These are phyloP conservation scores for Ispidina lecontei DNA, from an alignment of 2,797 vertebrate genomes.

Conservation along the genomic window DNA sequence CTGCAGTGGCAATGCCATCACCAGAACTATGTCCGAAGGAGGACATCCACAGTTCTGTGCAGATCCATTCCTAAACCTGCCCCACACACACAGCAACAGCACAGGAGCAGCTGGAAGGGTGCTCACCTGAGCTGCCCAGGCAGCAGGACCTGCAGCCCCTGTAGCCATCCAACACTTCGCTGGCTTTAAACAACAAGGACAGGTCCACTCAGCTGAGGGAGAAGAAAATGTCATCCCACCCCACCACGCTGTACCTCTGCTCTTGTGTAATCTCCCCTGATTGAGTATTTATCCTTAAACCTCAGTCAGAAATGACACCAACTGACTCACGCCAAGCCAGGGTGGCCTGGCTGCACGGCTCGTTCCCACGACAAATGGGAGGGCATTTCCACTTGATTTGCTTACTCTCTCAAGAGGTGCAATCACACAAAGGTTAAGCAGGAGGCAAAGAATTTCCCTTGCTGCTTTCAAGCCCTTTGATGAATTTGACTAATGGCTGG, in stretches of 20 bases:
- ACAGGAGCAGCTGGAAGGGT: accelerated
- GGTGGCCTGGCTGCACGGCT: background rate
- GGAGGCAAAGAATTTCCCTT: conserved; percentile 41
- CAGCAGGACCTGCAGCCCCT: background rate
- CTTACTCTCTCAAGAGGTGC: conserved; percentile 62
- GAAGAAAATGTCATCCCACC: background rate
- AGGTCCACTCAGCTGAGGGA: background rate
- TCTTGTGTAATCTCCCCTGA: background rate
- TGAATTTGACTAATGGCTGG: conserved; percentile 51
- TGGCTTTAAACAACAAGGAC: background rate
- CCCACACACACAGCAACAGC: accelerated
- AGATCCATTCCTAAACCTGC: background rate
- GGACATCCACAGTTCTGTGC: background rate
- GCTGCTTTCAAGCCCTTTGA: conserved; percentile 51
- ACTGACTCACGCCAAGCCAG: conserved; percentile 9
- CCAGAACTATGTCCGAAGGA: background rate
- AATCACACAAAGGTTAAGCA: conserved; percentile 66
- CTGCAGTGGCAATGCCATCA: background rate
- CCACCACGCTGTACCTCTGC: background rate
- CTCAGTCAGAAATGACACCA: conserved; percentile 18
- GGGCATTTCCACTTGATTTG: conserved; percentile 62
- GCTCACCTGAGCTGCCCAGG: background rate
- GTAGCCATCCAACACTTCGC: accelerated
- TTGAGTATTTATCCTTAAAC: conserved; percentile 44
- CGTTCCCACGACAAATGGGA: conserved; percentile 27